These are phyloP conservation scores for Hyposoter dolosus DNA, from an alignment of 2,888 invertebrate species.

Conservation along the genomic window DNA sequence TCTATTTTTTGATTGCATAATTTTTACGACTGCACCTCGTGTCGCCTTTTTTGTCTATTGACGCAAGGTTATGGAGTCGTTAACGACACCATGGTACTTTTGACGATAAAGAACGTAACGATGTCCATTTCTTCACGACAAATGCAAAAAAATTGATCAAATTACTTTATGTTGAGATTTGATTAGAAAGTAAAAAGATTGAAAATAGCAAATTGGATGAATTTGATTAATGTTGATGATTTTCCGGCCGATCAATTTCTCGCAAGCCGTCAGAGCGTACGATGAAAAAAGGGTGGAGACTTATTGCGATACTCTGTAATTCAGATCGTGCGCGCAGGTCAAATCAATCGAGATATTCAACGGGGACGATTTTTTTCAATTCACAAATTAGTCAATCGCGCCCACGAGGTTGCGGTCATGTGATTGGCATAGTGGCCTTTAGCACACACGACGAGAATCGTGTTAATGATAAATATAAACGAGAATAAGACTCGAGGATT, in stretches of 20 bases:
- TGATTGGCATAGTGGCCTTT: constrained; percentile 46
- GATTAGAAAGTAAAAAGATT: background rate
- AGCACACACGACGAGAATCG: background rate
- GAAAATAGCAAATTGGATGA: background rate
- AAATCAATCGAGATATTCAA: constrained; percentile 63
- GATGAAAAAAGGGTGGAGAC: background rate
- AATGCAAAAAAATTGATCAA: background rate
- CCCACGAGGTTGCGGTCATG: constrained; percentile 37
- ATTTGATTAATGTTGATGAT: background rate
- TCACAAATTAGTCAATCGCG: constrained; percentile 60
- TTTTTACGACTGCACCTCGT: background rate
- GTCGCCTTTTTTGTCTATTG: too few species aligned
- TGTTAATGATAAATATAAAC: constrained; percentile 62
- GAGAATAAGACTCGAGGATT: constrained; percentile 32
- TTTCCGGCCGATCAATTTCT: background rate
- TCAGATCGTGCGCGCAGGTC: constrained; percentile 59
- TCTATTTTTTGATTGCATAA: background rate
- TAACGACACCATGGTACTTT: background rate
- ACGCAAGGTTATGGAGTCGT: background rate
- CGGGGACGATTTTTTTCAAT: constrained; percentile 62
- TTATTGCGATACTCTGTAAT: constrained; percentile 37
- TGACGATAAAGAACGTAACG: background rate
- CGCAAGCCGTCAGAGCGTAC: background rate
- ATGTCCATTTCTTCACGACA: background rate
- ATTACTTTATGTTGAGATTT: background rate